These are phyloP conservation scores for Nephrotoma guestfalica DNA, from an alignment of 2,888 invertebrate genomes.

Conservation along the genomic window DNA sequence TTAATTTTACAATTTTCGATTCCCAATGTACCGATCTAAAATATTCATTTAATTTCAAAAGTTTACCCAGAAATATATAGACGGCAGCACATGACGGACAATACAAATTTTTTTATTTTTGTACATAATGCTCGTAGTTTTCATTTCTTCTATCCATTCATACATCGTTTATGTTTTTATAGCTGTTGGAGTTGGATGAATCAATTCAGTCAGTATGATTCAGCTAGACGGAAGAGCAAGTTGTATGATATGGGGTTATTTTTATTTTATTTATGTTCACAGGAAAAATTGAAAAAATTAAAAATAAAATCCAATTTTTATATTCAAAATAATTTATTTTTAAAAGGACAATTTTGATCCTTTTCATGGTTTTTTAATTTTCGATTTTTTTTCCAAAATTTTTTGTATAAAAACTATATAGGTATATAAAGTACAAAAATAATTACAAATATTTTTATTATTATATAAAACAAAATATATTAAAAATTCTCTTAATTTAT, in stretches of 20 bases:
- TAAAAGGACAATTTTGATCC: constrained; percentile 1
- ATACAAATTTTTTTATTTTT: no score
- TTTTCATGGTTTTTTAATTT: neutral
- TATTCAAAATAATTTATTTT: neutral
- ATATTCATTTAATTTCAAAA: neutral
- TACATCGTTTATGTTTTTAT: neutral
- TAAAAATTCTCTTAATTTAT: neutral
- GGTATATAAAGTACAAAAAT: neutral
- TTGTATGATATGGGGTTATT: neutral
- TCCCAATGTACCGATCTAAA: no score
- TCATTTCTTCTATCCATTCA: neutral
- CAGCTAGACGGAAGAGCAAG: neutral
- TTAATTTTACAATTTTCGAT: no score
- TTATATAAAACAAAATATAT: neutral
- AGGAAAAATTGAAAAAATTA: neutral
- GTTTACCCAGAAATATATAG: neutral
- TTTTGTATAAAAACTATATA: neutral
- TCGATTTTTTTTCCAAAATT: neutral
- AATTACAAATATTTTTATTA: neutral
- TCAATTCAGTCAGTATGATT: neutral
- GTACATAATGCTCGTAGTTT: neutral
- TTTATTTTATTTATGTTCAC: no score
- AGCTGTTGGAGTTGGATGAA: no score
- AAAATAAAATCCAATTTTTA: neutral
- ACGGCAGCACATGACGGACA: neutral